These are phyloP conservation scores for Eupithecia exiguata DNA, from an alignment of 2,888 invertebrate genomes.

Conservation along the genomic window DNA sequence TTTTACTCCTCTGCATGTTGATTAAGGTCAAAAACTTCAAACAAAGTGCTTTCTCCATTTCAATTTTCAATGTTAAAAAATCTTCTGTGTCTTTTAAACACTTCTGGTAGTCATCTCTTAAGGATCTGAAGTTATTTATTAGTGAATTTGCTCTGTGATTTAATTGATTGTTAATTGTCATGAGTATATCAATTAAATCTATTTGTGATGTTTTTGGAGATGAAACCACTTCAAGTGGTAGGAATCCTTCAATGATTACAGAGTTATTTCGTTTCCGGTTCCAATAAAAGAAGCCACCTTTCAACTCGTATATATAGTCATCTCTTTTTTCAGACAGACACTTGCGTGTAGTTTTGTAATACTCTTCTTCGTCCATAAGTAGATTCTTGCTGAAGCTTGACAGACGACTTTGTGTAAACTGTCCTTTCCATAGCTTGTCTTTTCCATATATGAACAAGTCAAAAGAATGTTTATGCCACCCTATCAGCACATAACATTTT, in stretches of 20 bases:
- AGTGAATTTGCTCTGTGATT: constrained; percentile 53
- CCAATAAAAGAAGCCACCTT: constrained; percentile 73
- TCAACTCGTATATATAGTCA: constrained; percentile 65
- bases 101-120: constrained; percentile 62
- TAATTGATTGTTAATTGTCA: constrained; percentile 61
- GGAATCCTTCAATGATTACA: constrained; percentile 65
- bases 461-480: constrained; percentile 66
- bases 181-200: constrained; percentile 62
- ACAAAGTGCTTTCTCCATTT: constrained; percentile 69
- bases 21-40: constrained; percentile 64
- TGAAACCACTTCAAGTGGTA: constrained; percentile 62
- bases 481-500: constrained; percentile 60
- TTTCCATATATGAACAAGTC: constrained; percentile 62
- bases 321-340: constrained; percentile 59
- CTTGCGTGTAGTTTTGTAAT: constrained; percentile 55
- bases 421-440: constrained; percentile 65
- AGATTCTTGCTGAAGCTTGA: constrained; percentile 66
- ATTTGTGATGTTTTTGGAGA: constrained; percentile 51
- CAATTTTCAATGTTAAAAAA: constrained; percentile 68
- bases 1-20: constrained; percentile 49
- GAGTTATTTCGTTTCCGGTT: constrained; percentile 58
- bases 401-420: constrained; percentile 64
- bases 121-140: constrained; percentile 49
- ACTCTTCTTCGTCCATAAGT: constrained; percentile 56
- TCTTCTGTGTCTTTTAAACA: constrained; percentile 69